Base-by-base conservation (phyloP, 2,113 vertebrate genomes). In the Lycocorax pyrrhopterus region DNA sequence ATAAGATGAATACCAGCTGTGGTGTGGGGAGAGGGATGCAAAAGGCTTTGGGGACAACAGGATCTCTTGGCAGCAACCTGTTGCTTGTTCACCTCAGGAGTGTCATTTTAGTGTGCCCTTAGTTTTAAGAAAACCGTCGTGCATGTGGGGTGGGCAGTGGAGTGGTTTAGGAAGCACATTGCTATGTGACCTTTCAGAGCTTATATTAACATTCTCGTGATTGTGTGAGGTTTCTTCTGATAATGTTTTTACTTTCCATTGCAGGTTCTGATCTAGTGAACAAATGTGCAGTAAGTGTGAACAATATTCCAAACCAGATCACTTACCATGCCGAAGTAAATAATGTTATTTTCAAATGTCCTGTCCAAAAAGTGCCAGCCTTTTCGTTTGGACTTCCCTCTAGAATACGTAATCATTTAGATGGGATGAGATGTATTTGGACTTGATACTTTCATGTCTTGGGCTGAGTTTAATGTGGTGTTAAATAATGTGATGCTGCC, bases 211-310 rank as follows among this genome's bases (percentile, higher is more conserved):
- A 9, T 67, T 66, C 41, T 32, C 35, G 21, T 55, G 60, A 49
- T 35, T 79, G 23, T 83, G 4, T 25, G 37, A 77, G 26, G 43
- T 90, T 68, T 75, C 41, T 87, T 23, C 59, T 87, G 69, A 29
- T 55, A 12, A 20, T 60, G 66, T 73, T 84, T 78, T 49, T 25
- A 63, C 11, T 95, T 87, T 71, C 71, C 33, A 4, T 89, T 91
- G 25, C 93, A 97, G 97, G 69, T 67, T 79, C 92, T 14, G 77
- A 94, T 30, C 75, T 59, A 19, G 25, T 66, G 56, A 94, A 91
- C 59, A 87, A 78, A 59, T 76, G 51, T 26, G 10, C 86, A 60
- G 96, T 96, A 95, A 97, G 96, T 97, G 49, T 73, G 60, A 89
- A 35, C 46, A 43, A 43, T 29, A 49, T 35, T 71, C 63, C 30